Conservation (phyloP, 2,113 vertebrate genomes). For the Pseudorectes ferrugineus region DNA sequence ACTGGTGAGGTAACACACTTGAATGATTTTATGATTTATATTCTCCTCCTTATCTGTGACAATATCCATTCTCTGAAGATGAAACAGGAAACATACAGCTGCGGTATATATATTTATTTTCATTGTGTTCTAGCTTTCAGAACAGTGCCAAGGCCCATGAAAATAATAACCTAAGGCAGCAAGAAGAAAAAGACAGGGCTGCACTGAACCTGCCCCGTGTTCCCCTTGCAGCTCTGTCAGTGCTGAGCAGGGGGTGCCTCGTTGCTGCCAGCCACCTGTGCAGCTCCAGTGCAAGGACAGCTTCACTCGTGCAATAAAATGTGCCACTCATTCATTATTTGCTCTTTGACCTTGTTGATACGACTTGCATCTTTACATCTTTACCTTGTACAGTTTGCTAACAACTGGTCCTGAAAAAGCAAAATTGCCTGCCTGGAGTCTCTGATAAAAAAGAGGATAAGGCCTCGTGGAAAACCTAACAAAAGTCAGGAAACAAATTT, state of each 20-base stretch:
- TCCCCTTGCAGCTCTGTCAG: neutral
- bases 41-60: conserved; percentile 45
- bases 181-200: neutral
- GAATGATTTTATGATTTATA: conserved; percentile 53
- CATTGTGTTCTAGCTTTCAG: conserved; percentile 37
- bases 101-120: conserved; percentile 45
- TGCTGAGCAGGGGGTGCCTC: neutral
- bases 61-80: conserved; percentile 59
- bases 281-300: neutral
- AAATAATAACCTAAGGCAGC: conserved; percentile 15
- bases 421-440: neutral
- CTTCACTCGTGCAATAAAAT: neutral
- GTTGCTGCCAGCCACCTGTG: neutral
- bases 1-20: conserved; percentile 4
- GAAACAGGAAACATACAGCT: conserved; percentile 22
- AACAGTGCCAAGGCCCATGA: neutral
- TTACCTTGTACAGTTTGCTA: neutral
- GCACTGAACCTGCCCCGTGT: neutral
- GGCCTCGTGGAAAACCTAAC: neutral
- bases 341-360: neutral
- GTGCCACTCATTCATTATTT: neutral
- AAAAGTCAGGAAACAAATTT: neutral
- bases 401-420: neutral
- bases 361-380: neutral
- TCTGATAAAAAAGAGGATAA: neutral